These are phyloP conservation scores for Gallinago stenura DNA, from an alignment of 2,797 vertebrate species.

Conservation along the genomic window DNA sequence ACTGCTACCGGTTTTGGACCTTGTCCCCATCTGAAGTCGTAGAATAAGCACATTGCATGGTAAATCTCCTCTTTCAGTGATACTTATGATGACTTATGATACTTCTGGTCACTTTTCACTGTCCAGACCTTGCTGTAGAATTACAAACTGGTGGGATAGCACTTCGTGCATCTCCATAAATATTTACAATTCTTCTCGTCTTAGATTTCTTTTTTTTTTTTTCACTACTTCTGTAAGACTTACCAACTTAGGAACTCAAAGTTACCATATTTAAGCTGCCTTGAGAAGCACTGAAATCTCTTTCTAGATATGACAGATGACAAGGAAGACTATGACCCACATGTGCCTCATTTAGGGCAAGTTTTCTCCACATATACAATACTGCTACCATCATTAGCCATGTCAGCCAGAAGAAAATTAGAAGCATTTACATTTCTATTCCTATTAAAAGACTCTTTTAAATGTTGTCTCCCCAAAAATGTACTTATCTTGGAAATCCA, in stretches of 20 bases:
- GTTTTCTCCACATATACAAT: background rate
- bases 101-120: background rate
- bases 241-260: background rate
- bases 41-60: background rate
- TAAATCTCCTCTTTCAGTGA: background rate
- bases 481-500: background rate
- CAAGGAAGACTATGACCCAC: fast-evolving
- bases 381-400: too few relatives aligned
- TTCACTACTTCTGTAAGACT: background rate
- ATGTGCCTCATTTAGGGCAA: background rate
- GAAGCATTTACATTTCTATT: background rate
- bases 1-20: background rate
- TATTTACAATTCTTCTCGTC: background rate
- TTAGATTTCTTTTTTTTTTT: background rate
- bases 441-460: background rate
- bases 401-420: too few relatives aligned
- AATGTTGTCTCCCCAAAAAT: background rate
- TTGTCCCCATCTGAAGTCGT: background rate
- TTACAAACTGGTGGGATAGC: background rate
- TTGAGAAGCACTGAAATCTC: background rate
- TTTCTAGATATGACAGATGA: background rate
- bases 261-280: background rate
- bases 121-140: background rate
- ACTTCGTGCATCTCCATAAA: background rate
- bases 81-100: background rate